phyloP scores from a whole-genome alignment of 2,797 vertebrate genomes.

The Hipposideros larvatus region DNA sequence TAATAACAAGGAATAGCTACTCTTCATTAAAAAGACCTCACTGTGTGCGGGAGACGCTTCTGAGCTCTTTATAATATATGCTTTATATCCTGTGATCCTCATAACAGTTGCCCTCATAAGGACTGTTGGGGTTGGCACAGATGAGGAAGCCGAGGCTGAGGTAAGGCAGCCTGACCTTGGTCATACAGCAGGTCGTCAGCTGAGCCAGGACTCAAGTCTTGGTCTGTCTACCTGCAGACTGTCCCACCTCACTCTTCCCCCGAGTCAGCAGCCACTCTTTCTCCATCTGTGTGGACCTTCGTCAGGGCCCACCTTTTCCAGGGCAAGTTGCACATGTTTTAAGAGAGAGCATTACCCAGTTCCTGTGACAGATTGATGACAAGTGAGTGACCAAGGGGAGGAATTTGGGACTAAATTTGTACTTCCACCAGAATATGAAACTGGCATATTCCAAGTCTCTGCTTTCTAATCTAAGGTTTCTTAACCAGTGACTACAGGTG shows the following conservation, averaged over 20 bases:
- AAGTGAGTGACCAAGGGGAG: neutral
- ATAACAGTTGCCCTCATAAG: neutral
- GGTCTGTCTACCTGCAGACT: neutral
- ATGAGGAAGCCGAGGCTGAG: neutral
- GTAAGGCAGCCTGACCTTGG: neutral
- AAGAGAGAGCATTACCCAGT: neutral
- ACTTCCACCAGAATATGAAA: neutral
- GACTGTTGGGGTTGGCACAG: constrained; percentile 4
- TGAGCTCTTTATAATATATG: neutral
- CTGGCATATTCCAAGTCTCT: neutral
- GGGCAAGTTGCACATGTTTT: neutral
- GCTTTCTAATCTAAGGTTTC: constrained; percentile 1
- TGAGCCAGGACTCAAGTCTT: neutral
- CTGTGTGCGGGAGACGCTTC: neutral
- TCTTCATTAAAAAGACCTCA: neutral
- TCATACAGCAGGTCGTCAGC: neutral
- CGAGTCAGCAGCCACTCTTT: neutral
- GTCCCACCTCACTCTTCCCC: neutral
- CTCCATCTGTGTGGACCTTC: neutral
- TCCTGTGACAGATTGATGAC: neutral
- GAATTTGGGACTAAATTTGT: neutral
- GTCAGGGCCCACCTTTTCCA: neutral
- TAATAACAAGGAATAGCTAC: neutral
- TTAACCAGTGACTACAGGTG: neutral
- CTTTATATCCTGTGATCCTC: neutral